A percentile compares a stretch with the other conserved stretches of the same genome.
phyloP scores from a whole-genome alignment of 2,113 vertebrate species.

The Neofelis nebulosa region DNA sequence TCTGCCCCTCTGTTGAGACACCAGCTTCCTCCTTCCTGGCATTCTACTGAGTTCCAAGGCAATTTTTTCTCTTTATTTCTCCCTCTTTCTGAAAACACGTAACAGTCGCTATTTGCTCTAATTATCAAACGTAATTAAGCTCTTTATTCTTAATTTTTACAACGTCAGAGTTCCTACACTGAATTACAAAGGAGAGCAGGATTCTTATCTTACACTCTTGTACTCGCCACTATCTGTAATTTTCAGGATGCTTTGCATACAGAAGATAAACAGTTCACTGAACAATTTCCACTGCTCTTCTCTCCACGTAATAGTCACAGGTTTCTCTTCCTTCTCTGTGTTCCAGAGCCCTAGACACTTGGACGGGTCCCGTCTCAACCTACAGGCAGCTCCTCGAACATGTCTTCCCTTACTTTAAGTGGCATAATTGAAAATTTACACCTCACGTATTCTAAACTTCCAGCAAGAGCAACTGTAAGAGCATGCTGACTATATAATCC shows the following conservation, averaged over 20 bases:
- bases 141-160: conserved; percentile 23
- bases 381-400: not conserved
- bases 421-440: not conserved
- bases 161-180: not conserved
- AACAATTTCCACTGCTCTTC: not conserved
- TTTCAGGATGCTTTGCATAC: not conserved
- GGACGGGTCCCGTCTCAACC: not conserved
- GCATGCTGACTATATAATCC: not conserved
- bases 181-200: not conserved
- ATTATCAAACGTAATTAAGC: not conserved
- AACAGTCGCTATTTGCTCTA: conserved; percentile 1
- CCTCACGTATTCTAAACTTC: not conserved
- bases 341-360: not conserved
- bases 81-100: conserved; percentile 5
- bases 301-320: not conserved
- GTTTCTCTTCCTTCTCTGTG: not conserved
- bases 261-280: not conserved
- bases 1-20: not conserved
- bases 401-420: not conserved
- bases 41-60: not conserved
- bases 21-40: not conserved
- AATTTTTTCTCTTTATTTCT: not conserved
- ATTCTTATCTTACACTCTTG: not conserved
- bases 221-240: not conserved
- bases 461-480: not conserved